Percentiles rank a stretch among this genome's conserved stretches.
These are phyloP conservation scores for Heliconius nattereri DNA, from an alignment of 1,140 invertebrate species.

Conservation along the genomic window DNA sequence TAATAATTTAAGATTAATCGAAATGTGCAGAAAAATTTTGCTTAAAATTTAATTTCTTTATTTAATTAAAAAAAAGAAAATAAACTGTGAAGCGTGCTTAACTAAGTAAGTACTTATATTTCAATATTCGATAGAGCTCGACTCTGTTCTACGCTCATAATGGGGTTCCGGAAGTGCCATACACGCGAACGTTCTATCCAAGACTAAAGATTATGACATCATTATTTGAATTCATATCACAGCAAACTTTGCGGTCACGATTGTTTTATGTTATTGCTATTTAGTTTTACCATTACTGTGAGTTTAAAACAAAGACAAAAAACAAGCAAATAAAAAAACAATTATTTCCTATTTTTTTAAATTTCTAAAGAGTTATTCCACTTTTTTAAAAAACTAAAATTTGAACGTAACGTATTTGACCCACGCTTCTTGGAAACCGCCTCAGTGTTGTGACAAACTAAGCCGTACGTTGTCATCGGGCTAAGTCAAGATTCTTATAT, in stretches of 20 bases:
- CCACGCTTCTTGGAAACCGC: no score
- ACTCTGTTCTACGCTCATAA: constrained; percentile 25
- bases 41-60: not conserved
- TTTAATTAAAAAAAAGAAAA: not conserved
- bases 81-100: not conserved
- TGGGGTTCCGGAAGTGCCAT: constrained; percentile 34
- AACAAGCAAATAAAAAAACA: no score
- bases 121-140: constrained; percentile 25
- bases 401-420: no score
- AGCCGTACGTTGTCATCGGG: no score
- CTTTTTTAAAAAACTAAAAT: no score
- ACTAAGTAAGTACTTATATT: not conserved
- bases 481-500: no score
- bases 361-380: no score
- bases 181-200: constrained; percentile 27
- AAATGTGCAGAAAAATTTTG: not conserved
- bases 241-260: constrained; percentile 5
- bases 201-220: constrained; percentile 29
- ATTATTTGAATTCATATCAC: constrained; percentile 28
- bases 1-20: no score
- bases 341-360: no score
- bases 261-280: not conserved
- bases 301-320: no score
- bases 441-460: no score
- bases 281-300: not conserved